Conservation (phyloP, 2,888 invertebrate species). For the Imbricaverruca yamaguchii region DNA sequence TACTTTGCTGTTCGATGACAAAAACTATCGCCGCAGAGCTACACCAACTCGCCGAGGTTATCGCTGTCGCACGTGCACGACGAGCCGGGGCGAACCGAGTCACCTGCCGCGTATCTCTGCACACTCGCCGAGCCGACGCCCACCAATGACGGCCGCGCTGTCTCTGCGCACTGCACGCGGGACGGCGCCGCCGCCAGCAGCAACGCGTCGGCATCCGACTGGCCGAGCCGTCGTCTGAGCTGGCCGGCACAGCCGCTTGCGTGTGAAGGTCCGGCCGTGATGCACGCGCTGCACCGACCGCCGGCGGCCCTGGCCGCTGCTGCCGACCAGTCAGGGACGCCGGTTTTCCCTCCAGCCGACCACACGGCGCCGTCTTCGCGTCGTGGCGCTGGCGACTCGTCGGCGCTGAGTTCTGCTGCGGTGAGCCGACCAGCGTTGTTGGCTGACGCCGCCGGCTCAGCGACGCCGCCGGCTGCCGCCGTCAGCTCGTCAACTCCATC, state of each 20-base stretch:
- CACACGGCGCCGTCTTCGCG: neutral
- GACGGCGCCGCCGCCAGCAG: too few relatives aligned
- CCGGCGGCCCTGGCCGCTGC: neutral
- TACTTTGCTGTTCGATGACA: too few relatives aligned
- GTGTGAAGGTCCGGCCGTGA: too few relatives aligned
- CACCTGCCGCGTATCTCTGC: neutral
- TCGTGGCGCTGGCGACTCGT: neutral
- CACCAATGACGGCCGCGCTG: neutral
- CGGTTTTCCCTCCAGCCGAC: too few relatives aligned
- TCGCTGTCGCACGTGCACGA: neutral
- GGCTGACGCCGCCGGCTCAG: neutral
- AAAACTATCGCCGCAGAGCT: neutral
- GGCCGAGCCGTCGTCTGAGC: too few relatives aligned
- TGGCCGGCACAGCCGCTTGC: too few relatives aligned
- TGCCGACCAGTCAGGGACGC: neutral
- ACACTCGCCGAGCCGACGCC: neutral
- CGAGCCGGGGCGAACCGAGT: neutral
- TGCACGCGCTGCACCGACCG: too few relatives aligned
- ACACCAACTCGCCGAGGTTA: neutral
- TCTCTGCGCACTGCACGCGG: neutral
- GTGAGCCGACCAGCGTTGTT: neutral
- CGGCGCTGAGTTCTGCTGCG: neutral
- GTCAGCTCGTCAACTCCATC: neutral
- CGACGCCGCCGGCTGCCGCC: neutral
- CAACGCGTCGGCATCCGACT: too few relatives aligned